Evolutionary conservation across 2,888 invertebrate genomes (phyloP).

Genomic region (Xestobium rufovillosum): DNA sequence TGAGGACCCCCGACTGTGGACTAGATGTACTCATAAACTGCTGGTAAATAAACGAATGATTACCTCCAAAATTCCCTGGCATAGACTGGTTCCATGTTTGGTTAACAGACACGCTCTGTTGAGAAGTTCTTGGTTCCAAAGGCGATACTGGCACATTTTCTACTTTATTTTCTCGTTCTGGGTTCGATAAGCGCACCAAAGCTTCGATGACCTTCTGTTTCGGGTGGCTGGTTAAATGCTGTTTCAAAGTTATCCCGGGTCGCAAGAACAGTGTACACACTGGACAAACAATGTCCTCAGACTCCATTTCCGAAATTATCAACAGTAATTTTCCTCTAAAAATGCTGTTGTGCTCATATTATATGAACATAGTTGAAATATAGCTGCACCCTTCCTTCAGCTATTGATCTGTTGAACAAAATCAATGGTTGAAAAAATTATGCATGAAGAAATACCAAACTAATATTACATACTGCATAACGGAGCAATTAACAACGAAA

Average conservation of each 20-base stretch:
- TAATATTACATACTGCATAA: too few relatives aligned
- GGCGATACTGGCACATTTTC: constrained; percentile 21
- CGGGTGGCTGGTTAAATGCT: constrained; percentile 77
- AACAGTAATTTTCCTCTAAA: constrained; percentile 3
- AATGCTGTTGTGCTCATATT: constrained; percentile 1
- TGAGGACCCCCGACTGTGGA: constrained; percentile 33
- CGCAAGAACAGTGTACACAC: constrained; percentile 78
- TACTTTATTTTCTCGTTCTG: constrained; percentile 24
- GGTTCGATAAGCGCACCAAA: constrained; percentile 41
- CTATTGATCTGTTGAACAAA: constrained; percentile 36
- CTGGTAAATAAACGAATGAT: constrained; percentile 49
- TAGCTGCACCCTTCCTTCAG: constrained; percentile 26
- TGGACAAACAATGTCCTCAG: constrained; percentile 55
- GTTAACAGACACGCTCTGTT: constrained; percentile 30
- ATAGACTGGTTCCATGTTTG: constrained; percentile 35
- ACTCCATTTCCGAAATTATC: constrained; percentile 31
- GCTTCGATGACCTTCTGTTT: constrained; percentile 85
- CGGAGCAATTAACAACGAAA: too few relatives aligned
- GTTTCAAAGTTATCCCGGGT: constrained; percentile 73
- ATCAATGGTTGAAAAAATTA: constrained; percentile 29
- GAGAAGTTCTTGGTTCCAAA: constrained; percentile 6
- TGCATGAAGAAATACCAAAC: too few relatives aligned
- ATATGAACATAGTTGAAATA: constrained; percentile 4
- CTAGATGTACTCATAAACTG: constrained; percentile 48
- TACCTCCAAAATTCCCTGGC: constrained; percentile 21